phyloP scores from a whole-genome alignment of 2,797 vertebrate genomes.

The Spatula clypeata region DNA sequence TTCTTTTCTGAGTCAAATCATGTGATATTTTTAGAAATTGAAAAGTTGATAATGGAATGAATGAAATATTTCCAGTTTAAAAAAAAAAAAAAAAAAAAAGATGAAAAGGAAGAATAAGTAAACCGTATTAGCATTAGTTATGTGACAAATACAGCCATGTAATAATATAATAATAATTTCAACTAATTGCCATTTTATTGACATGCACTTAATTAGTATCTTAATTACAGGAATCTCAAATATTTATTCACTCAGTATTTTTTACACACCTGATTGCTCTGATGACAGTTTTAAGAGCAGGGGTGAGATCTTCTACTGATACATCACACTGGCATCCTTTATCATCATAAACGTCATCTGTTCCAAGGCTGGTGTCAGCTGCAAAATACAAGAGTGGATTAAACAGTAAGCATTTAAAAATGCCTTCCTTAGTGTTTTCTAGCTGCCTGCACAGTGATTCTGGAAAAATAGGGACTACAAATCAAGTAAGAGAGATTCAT shows the following conservation, averaged over 20 bases:
- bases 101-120: constrained; percentile 4
- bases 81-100: background rate
- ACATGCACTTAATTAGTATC: background rate
- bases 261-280: constrained; percentile 94
- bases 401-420: background rate
- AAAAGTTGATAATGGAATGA: background rate
- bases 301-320: constrained; percentile 95
- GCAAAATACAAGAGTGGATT: constrained; percentile 71
- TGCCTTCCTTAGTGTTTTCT: background rate
- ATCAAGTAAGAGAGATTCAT: background rate
- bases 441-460: background rate
- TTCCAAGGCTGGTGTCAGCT: constrained; percentile 92
- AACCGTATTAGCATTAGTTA: background rate
- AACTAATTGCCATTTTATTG: background rate
- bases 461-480: background rate
- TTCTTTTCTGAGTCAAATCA: background rate
- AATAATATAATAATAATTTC: background rate
- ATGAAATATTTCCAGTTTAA: background rate
- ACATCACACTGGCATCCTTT: constrained; percentile 97
- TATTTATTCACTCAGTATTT: background rate
- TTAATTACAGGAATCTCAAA: background rate
- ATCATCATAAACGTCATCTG: constrained; percentile 93
- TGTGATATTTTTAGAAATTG: background rate
- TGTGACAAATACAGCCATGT: background rate
- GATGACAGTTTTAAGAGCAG: constrained; percentile 95